Percentiles rank a stretch among this genome's conserved stretches.
phyloP scores from a whole-genome alignment of 2,888 invertebrate species.

The Drosophila flavopinicola region DNA sequence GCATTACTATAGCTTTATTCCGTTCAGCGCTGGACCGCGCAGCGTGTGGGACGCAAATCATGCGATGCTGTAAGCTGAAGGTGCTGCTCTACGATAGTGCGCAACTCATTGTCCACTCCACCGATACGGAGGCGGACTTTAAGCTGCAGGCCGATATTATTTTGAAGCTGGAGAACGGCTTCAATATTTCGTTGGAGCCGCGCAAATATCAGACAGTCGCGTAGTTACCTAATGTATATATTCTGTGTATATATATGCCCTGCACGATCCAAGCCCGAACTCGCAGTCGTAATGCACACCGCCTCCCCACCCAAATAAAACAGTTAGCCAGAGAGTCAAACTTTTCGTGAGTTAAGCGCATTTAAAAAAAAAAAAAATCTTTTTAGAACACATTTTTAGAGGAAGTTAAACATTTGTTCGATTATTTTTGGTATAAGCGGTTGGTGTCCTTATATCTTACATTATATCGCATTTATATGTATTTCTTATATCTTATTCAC shows the following conservation, averaged over 20 bases:
- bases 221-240: constrained; percentile 27
- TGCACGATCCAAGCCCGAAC: background rate
- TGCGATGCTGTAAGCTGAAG: constrained; percentile 91
- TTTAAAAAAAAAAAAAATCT: constrained; percentile 4
- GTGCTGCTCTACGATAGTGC: constrained; percentile 89
- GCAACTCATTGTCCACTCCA: constrained; percentile 88
- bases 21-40: constrained; percentile 92
- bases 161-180: constrained; percentile 90
- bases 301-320: constrained; percentile 8
- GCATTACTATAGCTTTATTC: constrained; percentile 92
- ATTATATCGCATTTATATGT: constrained; percentile 20
- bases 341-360: constrained; percentile 22
- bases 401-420: constrained; percentile 36
- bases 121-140: constrained; percentile 88
- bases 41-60: constrained; percentile 92
- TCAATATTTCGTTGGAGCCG: constrained; percentile 88
- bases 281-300: background rate
- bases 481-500: constrained; percentile 10
- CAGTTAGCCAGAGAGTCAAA: constrained; percentile 64
- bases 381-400: constrained; percentile 16
- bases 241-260: background rate
- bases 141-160: constrained; percentile 90
- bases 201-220: constrained; percentile 83
- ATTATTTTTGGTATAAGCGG: constrained; percentile 51
- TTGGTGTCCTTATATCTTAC: constrained; percentile 58